Conservation (phyloP, 2,113 vertebrate species). For the Gobius niger region DNA sequence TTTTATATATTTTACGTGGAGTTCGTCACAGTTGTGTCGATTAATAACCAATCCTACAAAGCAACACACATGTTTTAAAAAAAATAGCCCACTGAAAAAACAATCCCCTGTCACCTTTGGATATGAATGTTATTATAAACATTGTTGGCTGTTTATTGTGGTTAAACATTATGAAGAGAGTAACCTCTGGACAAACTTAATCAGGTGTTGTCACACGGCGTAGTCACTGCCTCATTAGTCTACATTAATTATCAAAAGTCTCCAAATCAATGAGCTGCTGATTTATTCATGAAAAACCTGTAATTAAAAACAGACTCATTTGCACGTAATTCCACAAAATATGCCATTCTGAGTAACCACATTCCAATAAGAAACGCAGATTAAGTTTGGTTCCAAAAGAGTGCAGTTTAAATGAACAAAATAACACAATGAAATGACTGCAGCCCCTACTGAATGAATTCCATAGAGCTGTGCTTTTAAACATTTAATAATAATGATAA, state of each 20-base stretch:
- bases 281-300: constrained; percentile 42
- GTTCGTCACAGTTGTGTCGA: no score
- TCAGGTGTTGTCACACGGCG: constrained; percentile 16
- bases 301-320: constrained; percentile 45
- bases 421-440: no score
- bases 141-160: background rate
- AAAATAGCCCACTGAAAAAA: no score
- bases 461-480: no score
- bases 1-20: no score
- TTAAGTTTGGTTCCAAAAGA: constrained; percentile 15
- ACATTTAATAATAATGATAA: no score
- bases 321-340: constrained; percentile 25
- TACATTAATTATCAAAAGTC: constrained; percentile 52
- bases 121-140: no score
- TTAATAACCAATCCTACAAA: no score
- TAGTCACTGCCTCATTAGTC: constrained; percentile 42
- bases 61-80: no score
- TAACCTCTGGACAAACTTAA: constrained; percentile 10
- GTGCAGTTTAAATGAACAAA: background rate
- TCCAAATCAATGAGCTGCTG: constrained; percentile 46
- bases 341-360: background rate
- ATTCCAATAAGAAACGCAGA: background rate
- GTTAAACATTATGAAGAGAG: constrained; percentile 3
- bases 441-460: no score
- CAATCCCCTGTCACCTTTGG: no score